Base-by-base conservation (phyloP, 2,797 vertebrate genomes). In the Diplodus puntazzo region DNA sequence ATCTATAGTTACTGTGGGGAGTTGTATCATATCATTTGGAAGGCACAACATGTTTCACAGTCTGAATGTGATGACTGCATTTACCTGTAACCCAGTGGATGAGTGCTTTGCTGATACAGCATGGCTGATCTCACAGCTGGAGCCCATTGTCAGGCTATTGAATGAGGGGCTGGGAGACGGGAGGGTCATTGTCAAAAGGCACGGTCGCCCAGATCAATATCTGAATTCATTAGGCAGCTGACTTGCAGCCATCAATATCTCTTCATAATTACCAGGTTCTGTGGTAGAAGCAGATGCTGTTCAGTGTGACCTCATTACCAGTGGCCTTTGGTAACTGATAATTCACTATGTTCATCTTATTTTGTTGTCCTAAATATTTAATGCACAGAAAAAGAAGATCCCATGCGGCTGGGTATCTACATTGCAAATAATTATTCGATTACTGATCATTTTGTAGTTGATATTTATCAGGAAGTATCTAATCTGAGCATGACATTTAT, bases 171-270 rank as follows among this genome's bases (percentile, higher is more conserved):
- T 57, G 75, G 74, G 80, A 84, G 75, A 84, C 25, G 49, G 79
- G 84, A 79, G 90, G 92, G 90, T 94, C 93, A 94, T 92, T 92
- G 90, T 95, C 91, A 95, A 90, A 92, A 93, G 88, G 83, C 89
- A 89, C 62, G 77, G 90, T 79, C 69, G 9, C 74, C 39, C 48
- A 64, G 93, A 95, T 96, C 95, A 92, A 96, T 96, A 95, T 77
- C 73, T 92, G 91, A 94, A 94, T 95, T 94, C 88, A 94, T 94
- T 95, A 93, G 87, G 85, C 92, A 93, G 93, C 93, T 93, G 92
- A 94, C 85, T 75, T 81, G 63, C 71, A 80, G 66, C 81, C 90
- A 87, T 95, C 94, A 88, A 94, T 94, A 95, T 88, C 84, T 87
- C 67, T 55, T 92, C 82, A 92, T 92, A 93, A 94, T 94, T 89